Conservation (phyloP, 1,140 invertebrate genomes). For the Aphidius gifuensis region DNA sequence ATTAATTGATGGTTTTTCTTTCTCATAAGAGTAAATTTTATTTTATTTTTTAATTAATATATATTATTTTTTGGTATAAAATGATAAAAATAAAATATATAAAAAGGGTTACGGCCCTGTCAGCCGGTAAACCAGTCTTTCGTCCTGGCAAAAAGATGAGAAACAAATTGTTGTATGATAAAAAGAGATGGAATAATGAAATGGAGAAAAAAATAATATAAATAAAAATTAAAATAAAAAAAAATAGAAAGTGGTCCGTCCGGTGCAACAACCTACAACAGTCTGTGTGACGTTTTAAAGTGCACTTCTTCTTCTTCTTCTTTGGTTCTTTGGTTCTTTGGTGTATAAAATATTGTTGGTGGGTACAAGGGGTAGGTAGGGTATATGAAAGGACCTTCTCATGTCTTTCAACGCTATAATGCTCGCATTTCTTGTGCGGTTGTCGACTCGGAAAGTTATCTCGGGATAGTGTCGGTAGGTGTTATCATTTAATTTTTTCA, state of each 20-base stretch:
- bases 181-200: slow-evolving; percentile 21
- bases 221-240: slow-evolving; percentile 35
- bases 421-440: slow-evolving; percentile 57
- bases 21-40: too few relatives aligned
- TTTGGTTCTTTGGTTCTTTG: slow-evolving; percentile 1
- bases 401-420: slow-evolving; percentile 39
- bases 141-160: slow-evolving; percentile 11
- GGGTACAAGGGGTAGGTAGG: slow-evolving; percentile 1
- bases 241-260: slow-evolving; percentile 55
- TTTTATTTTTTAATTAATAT: too few relatives aligned
- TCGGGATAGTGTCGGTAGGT: slow-evolving; percentile 52
- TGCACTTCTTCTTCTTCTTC: slow-evolving; percentile 31
- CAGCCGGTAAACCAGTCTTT: slow-evolving; percentile 38
- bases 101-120: slow-evolving; percentile 29
- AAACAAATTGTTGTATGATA: slow-evolving; percentile 10
- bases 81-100: not conserved
- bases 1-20: too few relatives aligned
- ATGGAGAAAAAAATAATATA: slow-evolving; percentile 29
- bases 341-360: too few relatives aligned
- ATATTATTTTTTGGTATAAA: too few relatives aligned
- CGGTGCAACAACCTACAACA: slow-evolving; percentile 48
- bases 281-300: slow-evolving; percentile 42
- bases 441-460: slow-evolving; percentile 56
- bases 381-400: slow-evolving; percentile 34
- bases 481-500: slow-evolving; percentile 7